phyloP scores from a whole-genome alignment of 2,797 vertebrate species.

The Odontamblyopus rebecca region DNA sequence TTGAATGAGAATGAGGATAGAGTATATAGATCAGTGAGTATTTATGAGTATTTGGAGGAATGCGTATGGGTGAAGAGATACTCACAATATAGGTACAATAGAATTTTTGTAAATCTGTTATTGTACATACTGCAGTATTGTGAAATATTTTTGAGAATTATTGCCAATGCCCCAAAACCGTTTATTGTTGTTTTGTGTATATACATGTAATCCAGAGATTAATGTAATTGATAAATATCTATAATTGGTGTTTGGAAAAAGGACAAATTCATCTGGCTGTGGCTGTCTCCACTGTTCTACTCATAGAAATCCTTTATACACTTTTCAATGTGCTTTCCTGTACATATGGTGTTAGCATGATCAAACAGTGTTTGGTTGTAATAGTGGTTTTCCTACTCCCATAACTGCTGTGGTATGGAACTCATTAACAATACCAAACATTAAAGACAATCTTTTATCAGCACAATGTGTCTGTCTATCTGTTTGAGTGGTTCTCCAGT shows the following conservation, averaged over 20 bases:
- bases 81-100: constrained; percentile 72
- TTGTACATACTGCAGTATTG: constrained; percentile 80
- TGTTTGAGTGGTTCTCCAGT: constrained; percentile 4
- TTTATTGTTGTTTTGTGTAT: constrained; percentile 86
- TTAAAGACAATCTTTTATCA: constrained; percentile 83
- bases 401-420: constrained; percentile 94
- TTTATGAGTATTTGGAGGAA: constrained; percentile 40
- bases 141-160: constrained; percentile 81
- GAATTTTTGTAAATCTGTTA: constrained; percentile 80
- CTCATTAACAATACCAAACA: constrained; percentile 94
- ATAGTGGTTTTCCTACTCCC: constrained; percentile 84
- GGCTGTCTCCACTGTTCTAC: constrained; percentile 88
- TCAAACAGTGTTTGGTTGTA: constrained; percentile 85
- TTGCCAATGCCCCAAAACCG: constrained; percentile 71
- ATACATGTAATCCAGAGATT: constrained; percentile 82
- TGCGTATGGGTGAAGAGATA: constrained; percentile 60
- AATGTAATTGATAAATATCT: constrained; percentile 94
- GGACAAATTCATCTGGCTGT: constrained; percentile 94
- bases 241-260: constrained; percentile 89
- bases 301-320: constrained; percentile 91
- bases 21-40: constrained; percentile 56
- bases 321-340: constrained; percentile 93
- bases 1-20: constrained; percentile 53
- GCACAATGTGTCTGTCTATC: constrained; percentile 49
- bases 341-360: constrained; percentile 99